Percentiles rank a stretch among this genome's conserved stretches.
These are phyloP conservation scores for Percina caprodes DNA, from an alignment of 2,113 vertebrate genomes.

Conservation along the genomic window DNA sequence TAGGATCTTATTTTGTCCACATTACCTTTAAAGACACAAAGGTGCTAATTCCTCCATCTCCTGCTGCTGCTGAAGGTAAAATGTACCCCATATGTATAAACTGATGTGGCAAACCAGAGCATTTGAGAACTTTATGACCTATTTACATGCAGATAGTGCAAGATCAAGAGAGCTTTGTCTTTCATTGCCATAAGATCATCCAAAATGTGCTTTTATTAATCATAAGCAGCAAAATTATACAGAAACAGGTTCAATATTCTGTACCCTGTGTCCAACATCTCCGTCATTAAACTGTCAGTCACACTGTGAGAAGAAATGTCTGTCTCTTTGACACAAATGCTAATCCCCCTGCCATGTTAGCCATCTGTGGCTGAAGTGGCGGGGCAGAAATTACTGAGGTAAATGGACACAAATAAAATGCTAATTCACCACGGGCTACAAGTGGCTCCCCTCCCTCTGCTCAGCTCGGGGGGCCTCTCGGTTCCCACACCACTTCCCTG, in stretches of 20 bases:
- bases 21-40: constrained; percentile 14
- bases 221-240: not conserved
- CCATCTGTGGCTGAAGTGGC: constrained; percentile 80
- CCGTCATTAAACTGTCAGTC: constrained; percentile 33
- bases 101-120: not conserved
- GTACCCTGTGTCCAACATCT: not conserved
- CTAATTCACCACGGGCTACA: constrained; percentile 75
- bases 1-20: constrained; percentile 20
- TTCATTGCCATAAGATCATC: not conserved
- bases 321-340: constrained; percentile 73
- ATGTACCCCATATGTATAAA: not conserved
- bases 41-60: not conserved
- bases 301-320: constrained; percentile 48
- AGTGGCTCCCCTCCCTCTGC: constrained; percentile 72
- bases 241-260: constrained; percentile 12
- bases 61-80: not conserved
- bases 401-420: constrained; percentile 84
- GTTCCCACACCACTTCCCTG: constrained; percentile 82
- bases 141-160: not conserved
- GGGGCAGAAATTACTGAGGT: constrained; percentile 75
- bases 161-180: not conserved
- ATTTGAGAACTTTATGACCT: not conserved
- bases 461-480: constrained; percentile 74
- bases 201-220: not conserved
- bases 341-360: constrained; percentile 76